Evolutionary conservation across 64 coral and sea anemone species (phyloP).

Genomic region (Actinia equina): DNA sequence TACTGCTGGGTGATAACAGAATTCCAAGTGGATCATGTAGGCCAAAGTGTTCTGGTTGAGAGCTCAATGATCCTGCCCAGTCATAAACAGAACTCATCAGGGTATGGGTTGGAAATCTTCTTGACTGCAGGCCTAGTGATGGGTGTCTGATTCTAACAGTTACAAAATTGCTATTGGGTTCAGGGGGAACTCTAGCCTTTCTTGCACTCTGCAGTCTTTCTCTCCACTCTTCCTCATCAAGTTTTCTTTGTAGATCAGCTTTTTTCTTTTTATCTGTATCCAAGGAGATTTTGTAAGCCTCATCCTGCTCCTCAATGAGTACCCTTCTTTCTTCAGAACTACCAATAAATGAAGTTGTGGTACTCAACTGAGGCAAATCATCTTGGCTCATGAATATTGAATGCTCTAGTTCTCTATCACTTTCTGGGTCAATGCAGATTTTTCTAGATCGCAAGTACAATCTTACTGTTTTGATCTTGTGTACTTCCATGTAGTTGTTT

Average conservation of each 20-base stretch:
- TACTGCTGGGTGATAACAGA: conserved; percentile 42
- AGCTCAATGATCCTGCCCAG: conserved; percentile 57
- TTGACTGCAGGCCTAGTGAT: conserved; percentile 38
- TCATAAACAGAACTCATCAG: conserved; percentile 63
- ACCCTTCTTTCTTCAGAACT: too few relatives aligned
- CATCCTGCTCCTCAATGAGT: too few relatives aligned
- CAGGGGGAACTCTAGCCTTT: too few relatives aligned
- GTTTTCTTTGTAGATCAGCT: too few relatives aligned
- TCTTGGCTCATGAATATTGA: too few relatives aligned
- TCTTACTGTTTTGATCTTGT: conserved; percentile 59
- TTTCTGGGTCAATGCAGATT: conserved; percentile 50
- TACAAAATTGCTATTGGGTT: too few relatives aligned
- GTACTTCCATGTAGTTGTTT: conserved; percentile 57
- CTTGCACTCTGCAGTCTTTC: too few relatives aligned
- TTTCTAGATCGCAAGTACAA: conserved; percentile 57
- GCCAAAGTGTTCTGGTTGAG: conserved; percentile 60
- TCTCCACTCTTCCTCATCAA: too few relatives aligned
- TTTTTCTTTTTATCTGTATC: too few relatives aligned
- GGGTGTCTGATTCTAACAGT: conserved; percentile 64
- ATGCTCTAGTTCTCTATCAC: conserved; percentile 18
- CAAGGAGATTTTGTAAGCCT: too few relatives aligned
- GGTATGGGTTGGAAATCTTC: conserved; percentile 44
- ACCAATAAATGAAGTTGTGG: too few relatives aligned
- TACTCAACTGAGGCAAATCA: too few relatives aligned
- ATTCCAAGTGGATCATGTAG: conserved; percentile 55